Percentiles rank a stretch among this genome's conserved stretches.
These are phyloP conservation scores for Pangasianodon hypophthalmus DNA, from an alignment of 2,113 vertebrate genomes.

Conservation along the genomic window DNA sequence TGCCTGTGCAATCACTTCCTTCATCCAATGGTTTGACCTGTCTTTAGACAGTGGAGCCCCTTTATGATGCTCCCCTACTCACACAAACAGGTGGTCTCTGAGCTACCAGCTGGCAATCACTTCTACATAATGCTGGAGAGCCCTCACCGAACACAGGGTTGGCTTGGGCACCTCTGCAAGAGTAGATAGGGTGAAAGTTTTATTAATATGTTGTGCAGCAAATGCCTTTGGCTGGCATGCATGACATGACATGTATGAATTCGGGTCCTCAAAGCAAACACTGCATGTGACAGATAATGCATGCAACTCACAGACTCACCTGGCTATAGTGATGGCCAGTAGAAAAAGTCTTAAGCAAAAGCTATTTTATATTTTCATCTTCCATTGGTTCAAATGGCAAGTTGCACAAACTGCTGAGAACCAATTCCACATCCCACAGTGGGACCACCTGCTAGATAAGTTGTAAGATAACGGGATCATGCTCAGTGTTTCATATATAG, in stretches of 20 bases:
- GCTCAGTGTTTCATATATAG: no score
- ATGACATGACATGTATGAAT: not conserved
- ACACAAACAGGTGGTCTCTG: no score
- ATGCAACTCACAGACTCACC: not conserved
- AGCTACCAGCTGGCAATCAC: not conserved
- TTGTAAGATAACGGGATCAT: no score
- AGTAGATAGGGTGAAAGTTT: not conserved
- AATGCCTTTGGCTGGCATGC: not conserved
- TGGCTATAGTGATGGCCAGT: not conserved
- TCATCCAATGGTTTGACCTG: not conserved
- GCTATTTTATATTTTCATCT: not conserved
- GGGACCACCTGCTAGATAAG: not conserved
- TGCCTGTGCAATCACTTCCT: not conserved
- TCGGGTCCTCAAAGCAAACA: not conserved
- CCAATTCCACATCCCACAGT: not conserved
- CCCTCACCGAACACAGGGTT: no score
- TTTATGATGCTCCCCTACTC: no score
- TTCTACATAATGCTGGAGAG: not conserved
- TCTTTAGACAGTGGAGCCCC: no score
- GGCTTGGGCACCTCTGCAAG: no score
- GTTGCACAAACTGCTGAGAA: not conserved
- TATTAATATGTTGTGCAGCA: not conserved
- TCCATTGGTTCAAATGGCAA: not conserved
- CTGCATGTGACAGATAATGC: not conserved
- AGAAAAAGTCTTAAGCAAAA: not conserved